A percentile compares a stretch with the other conserved stretches of the same genome.
These are phyloP conservation scores for Thaumatotibia leucotreta DNA, from an alignment of 1,140 invertebrate species.

Conservation along the genomic window DNA sequence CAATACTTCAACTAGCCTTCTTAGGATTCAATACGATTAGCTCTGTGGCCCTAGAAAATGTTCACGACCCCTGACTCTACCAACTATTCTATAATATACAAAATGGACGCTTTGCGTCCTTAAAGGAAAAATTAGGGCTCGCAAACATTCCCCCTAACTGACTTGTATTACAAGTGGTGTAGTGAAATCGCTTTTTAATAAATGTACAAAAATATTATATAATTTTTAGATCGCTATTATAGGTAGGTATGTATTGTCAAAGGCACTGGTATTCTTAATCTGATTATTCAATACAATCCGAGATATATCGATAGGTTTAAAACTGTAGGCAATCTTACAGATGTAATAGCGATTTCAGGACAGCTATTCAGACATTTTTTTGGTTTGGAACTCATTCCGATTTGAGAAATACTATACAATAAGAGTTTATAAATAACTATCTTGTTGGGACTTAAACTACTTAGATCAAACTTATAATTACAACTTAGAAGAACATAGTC, in stretches of 20 bases:
- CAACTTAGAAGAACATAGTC: constrained; percentile 66
- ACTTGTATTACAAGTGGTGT: constrained; percentile 24
- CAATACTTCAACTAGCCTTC: constrained; percentile 60
- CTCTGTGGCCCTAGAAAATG: background rate
- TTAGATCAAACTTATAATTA: constrained; percentile 60
- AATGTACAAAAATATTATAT: constrained; percentile 74
- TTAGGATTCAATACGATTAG: constrained; percentile 39
- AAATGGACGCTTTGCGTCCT: background rate
- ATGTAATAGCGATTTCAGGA: constrained; percentile 52
- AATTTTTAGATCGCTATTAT: constrained; percentile 56
- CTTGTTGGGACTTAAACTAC: constrained; percentile 65
- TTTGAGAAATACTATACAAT: constrained; percentile 65
- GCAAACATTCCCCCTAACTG: constrained; percentile 21
- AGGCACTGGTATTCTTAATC: constrained; percentile 70
- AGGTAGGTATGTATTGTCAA: constrained; percentile 72
- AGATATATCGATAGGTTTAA: constrained; percentile 21
- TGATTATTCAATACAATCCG: constrained; percentile 51
- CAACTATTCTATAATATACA: constrained; percentile 3
- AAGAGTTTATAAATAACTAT: constrained; percentile 66
- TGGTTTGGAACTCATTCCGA: constrained; percentile 68
- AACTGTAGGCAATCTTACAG: constrained; percentile 28
- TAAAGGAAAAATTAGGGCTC: background rate
- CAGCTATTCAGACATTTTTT: constrained; percentile 59
- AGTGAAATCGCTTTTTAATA: constrained; percentile 53
- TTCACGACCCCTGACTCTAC: background rate